Base-by-base conservation (phyloP, 1,140 invertebrate genomes). In the Brachionus plicatilis region DNA sequence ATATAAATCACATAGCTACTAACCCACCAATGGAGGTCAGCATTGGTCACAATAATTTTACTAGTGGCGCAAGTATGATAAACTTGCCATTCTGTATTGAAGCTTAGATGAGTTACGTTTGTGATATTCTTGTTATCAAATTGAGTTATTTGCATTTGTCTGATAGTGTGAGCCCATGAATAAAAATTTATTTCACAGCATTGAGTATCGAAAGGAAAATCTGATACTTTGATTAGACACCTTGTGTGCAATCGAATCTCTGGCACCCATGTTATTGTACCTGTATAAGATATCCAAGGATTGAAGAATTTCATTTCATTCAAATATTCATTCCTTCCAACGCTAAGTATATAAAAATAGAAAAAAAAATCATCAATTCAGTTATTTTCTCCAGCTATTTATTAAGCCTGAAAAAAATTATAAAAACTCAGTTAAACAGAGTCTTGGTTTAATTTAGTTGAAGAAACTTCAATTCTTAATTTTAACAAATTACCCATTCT, bases 201-300 rank as follows among this genome's bases (percentile, higher is more conserved):
- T 75, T 84, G 82, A 3, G 66, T 72, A 75, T 84, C 82, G 24
- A 84, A 84, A 17, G 82, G 82, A 43, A 84, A 84, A 47, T 84
- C 82, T 17, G 82, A 68, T 3, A 84, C 66, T 68, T 84, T 72
- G 12, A 84, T 72, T 53, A 68, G 17, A 56, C 82, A 84, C 17
- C 68, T 27, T 33, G 82, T 84, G 12, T 84, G 20, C 20, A 84
- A 8, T 27, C 79, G 79, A 24, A 68, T 82, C 43, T 82, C 79
- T 47, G 79, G 79, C 27, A 82, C 79, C 79, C 79, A 82, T 45
- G 79, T 82, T 65, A 82, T 82, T 27, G 33, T 56, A 8, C 79
- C 79, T 37, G 79, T 82, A 68, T 82, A 24, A n/a, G 29, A 24
- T 65, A 82, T 82, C 79, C 79, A 82, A 33, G 79, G 79, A 82